Percentiles rank a stretch among this genome's conserved stretches.
Conservation (phyloP, 2,113 vertebrate genomes). For the Equus quagga region DNA sequence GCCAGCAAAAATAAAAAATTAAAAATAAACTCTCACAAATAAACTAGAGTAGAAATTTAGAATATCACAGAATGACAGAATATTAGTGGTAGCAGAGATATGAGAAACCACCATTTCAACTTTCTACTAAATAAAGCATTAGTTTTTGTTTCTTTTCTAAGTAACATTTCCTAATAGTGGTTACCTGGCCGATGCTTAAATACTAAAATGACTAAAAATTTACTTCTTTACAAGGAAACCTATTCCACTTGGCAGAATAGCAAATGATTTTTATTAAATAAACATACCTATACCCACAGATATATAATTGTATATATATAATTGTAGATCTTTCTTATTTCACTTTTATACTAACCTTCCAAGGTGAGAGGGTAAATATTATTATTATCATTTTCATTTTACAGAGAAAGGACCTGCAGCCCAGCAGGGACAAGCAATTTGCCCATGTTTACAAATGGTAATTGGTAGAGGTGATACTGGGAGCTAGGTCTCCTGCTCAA, state of each 20-base stretch:
- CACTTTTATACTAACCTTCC: not conserved
- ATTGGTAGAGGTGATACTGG: not conserved
- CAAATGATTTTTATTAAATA: not conserved
- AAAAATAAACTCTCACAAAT: not conserved
- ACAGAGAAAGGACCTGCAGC: not conserved
- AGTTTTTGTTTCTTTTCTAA: not conserved
- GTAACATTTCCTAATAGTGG: not conserved
- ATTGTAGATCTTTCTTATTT: not conserved
- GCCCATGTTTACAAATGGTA: not conserved
- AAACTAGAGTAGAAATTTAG: not conserved
- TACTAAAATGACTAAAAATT: not conserved
- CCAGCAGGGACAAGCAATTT: not conserved
- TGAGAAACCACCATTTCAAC: slow-evolving; percentile 8
- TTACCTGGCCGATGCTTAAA: slow-evolving; percentile 9
- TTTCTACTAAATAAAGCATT: not conserved
- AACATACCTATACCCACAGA: not conserved
- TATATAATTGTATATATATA: not conserved
- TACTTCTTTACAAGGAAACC: not conserved
- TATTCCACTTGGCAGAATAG: not conserved
- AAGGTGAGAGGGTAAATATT: not conserved
- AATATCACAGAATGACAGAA: not conserved
- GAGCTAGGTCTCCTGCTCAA: not conserved
- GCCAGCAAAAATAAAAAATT: not conserved
- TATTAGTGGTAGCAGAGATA: not conserved
- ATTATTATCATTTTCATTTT: not conserved